Evolutionary conservation across 35 echinoderm and acorn worm genomes (phyloP).

Genomic region (Apostichopus parvimensis): DNA sequence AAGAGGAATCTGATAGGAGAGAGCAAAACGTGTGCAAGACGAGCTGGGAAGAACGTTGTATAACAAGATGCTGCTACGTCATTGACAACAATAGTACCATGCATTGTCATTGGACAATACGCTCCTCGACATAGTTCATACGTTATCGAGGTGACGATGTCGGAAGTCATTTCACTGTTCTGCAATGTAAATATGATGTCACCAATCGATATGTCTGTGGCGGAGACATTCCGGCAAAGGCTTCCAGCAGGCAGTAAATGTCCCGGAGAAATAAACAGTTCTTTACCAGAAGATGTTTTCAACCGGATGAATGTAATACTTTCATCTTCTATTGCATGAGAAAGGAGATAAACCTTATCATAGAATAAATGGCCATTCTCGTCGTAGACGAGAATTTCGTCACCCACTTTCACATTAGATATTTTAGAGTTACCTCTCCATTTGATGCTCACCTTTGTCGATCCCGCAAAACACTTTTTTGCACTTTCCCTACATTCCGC

Average conservation of each 20-base stretch:
- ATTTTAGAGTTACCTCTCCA: not conserved
- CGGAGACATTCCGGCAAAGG: too few species aligned
- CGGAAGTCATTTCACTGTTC: too few species aligned
- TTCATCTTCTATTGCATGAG: not conserved
- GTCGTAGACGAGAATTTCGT: not conserved
- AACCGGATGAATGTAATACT: not conserved
- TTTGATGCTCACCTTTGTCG: not conserved
- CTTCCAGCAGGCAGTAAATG: not conserved
- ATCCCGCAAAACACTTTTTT: not conserved
- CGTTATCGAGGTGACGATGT: too few species aligned
- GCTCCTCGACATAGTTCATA: too few species aligned
- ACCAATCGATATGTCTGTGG: too few species aligned
- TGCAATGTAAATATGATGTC: too few species aligned
- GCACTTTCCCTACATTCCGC: not conserved
- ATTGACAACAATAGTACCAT: too few species aligned
- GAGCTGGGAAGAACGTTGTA: not conserved
- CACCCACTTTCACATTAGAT: not conserved
- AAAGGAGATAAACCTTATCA: not conserved
- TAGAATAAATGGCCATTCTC: not conserved
- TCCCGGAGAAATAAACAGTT: not conserved
- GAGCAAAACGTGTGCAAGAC: constrained; percentile 13
- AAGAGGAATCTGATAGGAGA: not conserved
- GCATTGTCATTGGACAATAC: too few species aligned
- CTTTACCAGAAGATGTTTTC: not conserved
- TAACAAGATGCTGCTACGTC: not conserved